Conservation (phyloP, 2,113 vertebrate genomes). For the Martes martes region DNA sequence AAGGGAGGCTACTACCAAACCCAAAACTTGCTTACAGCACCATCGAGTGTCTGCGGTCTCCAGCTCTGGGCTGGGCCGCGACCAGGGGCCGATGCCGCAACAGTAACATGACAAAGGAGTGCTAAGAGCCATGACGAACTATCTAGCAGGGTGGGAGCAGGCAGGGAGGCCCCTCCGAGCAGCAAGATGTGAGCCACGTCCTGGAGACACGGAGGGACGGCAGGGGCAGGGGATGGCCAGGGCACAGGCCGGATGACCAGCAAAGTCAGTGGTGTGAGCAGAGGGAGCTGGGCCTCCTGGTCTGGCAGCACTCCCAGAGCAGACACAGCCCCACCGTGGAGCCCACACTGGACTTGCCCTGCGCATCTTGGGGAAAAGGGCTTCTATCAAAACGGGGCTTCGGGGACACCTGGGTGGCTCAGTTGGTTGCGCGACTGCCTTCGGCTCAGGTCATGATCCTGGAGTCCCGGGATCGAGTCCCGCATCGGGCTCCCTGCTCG, state of each 20-base stretch:
- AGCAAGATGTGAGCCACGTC: neutral
- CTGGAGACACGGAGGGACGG: neutral
- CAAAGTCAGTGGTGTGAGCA: neutral
- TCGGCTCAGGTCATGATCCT: too few species aligned
- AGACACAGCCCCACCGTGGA: neutral
- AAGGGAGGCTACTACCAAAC: neutral
- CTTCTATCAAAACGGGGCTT: neutral
- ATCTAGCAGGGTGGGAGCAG: neutral
- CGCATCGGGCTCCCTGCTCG: too few species aligned
- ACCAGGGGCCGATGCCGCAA: neutral
- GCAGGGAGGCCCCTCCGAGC: neutral
- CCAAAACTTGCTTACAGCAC: too few species aligned
- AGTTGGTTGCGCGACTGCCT: too few species aligned
- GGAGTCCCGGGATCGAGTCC: too few species aligned
- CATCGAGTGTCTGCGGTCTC: rapidly evolving
- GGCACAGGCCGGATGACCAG: neutral
- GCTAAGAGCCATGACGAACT: neutral
- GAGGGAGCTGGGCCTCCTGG: neutral
- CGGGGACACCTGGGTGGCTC: too few species aligned
- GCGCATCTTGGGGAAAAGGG: neutral
- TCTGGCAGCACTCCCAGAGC: neutral
- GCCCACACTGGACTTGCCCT: too few species aligned
- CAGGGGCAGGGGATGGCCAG: neutral
- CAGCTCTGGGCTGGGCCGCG: neutral
- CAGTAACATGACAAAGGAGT: too few species aligned